Evolutionary conservation across 1,140 invertebrate species (phyloP).

Genomic region (Drosophila lini): DNA sequence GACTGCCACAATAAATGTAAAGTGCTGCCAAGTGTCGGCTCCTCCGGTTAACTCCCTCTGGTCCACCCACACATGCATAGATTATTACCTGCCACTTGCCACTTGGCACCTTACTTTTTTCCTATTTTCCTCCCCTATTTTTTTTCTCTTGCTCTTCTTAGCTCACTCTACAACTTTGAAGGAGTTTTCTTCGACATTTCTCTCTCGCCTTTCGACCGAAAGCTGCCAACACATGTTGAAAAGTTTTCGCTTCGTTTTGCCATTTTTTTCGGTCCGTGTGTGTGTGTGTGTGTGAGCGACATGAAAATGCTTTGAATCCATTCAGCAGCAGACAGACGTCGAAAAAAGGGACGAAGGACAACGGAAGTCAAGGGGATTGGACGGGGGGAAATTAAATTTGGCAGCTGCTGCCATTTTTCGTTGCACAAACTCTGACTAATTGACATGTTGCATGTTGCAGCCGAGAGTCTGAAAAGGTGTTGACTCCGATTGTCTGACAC

Average conservation of each 20-base stretch:
- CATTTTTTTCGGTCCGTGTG: conserved; percentile 16
- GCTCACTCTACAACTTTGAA: conserved; percentile 55
- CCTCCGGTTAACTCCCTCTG: conserved; percentile 14
- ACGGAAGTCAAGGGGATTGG: conserved; percentile 1
- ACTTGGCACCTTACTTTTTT: conserved; percentile 72
- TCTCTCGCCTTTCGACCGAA: conserved; percentile 47
- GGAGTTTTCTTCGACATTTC: conserved; percentile 67
- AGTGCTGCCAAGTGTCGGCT: conserved; percentile 76
- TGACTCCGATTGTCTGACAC: conserved; percentile 29
- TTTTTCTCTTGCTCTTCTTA: neutral
- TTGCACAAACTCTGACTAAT: conserved; percentile 67
- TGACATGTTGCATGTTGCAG: conserved; percentile 71
- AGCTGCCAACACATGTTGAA: conserved; percentile 81
- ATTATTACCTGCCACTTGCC: conserved; percentile 81
- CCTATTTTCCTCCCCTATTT: conserved; percentile 20
- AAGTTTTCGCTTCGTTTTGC: conserved; percentile 76
- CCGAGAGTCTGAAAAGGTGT: conserved; percentile 41
- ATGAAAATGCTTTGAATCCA: conserved; percentile 81
- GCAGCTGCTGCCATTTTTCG: conserved; percentile 70
- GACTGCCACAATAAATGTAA: conserved; percentile 81
- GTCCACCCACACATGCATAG: conserved; percentile 70
- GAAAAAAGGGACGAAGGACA: conserved; percentile 6
- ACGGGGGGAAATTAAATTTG: conserved; percentile 71
- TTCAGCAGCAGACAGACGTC: conserved; percentile 62
- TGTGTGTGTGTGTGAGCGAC: conserved; percentile 32